Evolutionary conservation across 2,888 invertebrate species (phyloP), one percentile per base, ranked within the genome.

Genomic region (Seira musarum): DNA sequence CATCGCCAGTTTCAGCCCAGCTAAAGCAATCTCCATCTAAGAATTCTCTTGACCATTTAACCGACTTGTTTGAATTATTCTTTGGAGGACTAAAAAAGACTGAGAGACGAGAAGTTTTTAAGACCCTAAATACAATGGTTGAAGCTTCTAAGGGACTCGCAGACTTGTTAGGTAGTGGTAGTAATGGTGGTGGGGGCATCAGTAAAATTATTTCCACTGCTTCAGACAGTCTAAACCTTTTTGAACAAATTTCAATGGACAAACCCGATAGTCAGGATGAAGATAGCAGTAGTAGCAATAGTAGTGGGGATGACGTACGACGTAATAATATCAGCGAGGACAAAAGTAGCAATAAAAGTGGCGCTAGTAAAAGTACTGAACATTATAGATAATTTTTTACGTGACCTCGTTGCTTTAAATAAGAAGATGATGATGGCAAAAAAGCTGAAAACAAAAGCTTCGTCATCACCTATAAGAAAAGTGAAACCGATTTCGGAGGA

Each of bases 1-100:
- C 57, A n/a, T 5, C 46, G n/a, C 24, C 35, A 30, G 17, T 53
- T 0, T 8, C 72, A 25, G 17, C 25, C n/a, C 1, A 64, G 5
- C 19, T 17, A n/a, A 25, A 25, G 2, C 40, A 60, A 3, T 1
- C 61, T 6, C 22, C 35, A 3, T 1, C 46, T 10, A 2, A 65
- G n/a, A 19, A 53, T 22, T 15, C 60, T 40, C 40, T 19, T 60
- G 70, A 71, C 17, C 68, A 46, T 0, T 66, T 72, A 13, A 15
- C 19, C 1, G 24, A 40, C 15, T 17, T 79, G 10, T 46, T 71
- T n/a, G 79, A 79, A 6, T n/a, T 79, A 10, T 72, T 79, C 21
- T 24, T 79, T 24, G 79, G 79, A 1, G 79, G 66, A 13, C 63
- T 79, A 2, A 79, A 73, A 22, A 72, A 63, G 21, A 24, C 67